Evolutionary conservation across 2,888 invertebrate genomes (phyloP), one percentile per base, ranked within the genome.

Genomic region (Netelia inedita): DNA sequence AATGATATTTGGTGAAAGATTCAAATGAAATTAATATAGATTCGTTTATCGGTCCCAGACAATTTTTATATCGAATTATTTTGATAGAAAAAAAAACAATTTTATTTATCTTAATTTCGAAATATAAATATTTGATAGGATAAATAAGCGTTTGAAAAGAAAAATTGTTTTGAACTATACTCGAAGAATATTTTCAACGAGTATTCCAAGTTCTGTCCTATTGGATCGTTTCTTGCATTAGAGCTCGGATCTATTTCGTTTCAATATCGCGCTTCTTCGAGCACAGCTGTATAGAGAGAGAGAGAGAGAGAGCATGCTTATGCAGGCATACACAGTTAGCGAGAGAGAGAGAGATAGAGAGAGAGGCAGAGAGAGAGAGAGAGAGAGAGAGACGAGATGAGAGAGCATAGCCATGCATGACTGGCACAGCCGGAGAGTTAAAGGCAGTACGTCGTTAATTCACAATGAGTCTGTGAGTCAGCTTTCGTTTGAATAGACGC

Each of bases 391-490:
- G 1, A 11, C 1, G 46, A 14, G 14, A 14, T 46, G 46, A 46
- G 46, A 46, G 46, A 46, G 46, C 46, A 46, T 19, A 53, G 16
- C 66, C 50, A 69, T 55, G 14, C 61, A 46, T 69, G 69, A 74
- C 81, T 81, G 74, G 55, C 80, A 46, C 55, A 69, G 75, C 23
- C 75, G 28, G 28, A 19, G 55, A 69, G 43, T 69, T 55, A 63
- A 68, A 75, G 55, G 43, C 72, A n/a, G 69, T 75, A 63, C 63
- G 35, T 75, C 57, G 75, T 82, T 82, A 65, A 76, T 75, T 75
- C 71, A 82, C 75, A 75, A 75, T 71, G 81, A 76, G 81, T 69
- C 71, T 76, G 81, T 82, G 81, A 82, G 71, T 82, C 81, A 75
- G 71, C 75, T 75, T 75, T 75, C 75, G 71, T 82, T 82, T 75